Evolutionary conservation across 1,140 invertebrate species (phyloP).

Genomic region (Trachymyrmex septentrionalis): DNA sequence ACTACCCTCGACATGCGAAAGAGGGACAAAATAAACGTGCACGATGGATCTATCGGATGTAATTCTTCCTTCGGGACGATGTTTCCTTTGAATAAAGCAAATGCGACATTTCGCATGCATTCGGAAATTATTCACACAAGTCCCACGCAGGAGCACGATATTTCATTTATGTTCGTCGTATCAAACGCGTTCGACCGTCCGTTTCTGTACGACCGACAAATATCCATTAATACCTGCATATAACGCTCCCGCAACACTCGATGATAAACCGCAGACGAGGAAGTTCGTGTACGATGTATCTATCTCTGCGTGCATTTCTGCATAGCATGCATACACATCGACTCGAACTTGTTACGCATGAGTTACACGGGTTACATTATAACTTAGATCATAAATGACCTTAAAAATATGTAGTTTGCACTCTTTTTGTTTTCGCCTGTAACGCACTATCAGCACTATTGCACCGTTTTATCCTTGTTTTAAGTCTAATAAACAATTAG

Average conservation of each 20-base stretch:
- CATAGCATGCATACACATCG: background rate
- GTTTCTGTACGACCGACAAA: slow-evolving; percentile 10
- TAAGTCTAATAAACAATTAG: too few species aligned
- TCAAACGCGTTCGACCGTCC: background rate
- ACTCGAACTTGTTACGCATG: background rate
- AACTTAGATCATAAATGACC: background rate
- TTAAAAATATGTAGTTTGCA: background rate
- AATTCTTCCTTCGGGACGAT: background rate
- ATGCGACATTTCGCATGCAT: background rate
- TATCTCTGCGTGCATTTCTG: background rate
- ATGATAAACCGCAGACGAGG: slow-evolving; percentile 37
- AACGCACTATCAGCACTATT: too few species aligned
- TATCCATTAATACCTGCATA: slow-evolving; percentile 25
- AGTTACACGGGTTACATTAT: background rate
- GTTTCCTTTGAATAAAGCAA: background rate
- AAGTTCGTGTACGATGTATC: background rate
- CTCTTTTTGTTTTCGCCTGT: background rate
- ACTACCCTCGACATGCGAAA: background rate
- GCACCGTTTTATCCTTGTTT: too few species aligned
- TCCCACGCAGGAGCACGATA: background rate
- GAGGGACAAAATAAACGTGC: slow-evolving; percentile 2
- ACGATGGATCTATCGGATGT: background rate
- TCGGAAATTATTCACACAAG: background rate
- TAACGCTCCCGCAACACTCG: slow-evolving; percentile 15
- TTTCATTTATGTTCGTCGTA: background rate